Evolutionary conservation across 2,888 invertebrate genomes (phyloP), one percentile per base, ranked within the genome.

Genomic region (Acronicta aceris): DNA sequence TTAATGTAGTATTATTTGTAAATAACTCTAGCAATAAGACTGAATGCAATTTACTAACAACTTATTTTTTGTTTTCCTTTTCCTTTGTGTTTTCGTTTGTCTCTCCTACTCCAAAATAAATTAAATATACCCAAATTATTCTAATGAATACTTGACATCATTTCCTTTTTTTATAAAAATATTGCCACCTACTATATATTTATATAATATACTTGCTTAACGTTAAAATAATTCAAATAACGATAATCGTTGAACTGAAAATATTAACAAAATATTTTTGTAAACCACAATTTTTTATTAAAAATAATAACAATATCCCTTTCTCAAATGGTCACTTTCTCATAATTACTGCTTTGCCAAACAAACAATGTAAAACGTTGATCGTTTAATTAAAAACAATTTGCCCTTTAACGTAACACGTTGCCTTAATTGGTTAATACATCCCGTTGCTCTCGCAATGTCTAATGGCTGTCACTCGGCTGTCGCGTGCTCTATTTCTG

Each of bases 351-450:
- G 33, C 6, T 12, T 12, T 33, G 25, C 17, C 2, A 50, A 58
- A 54, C 17, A 43, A 2, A 12, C n/a, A 33, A 30, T 21, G 4
- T 17, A 7, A 25, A 61, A 48, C 57, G 42, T 54, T 56, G 47
- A 47, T 78, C 81, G 72, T 74, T 65, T 74, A 84, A 84, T 87
- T 87, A 86, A 83, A 79, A 75, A 60, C 79, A 84, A 87, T 86
- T 85, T 81, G 79, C 79, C 78, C 83, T 86, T 88, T 83, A 77
- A 75, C 70, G 58, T 69, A 55, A 79, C 77, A 71, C 70, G 65
- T 61, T 67, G 67, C 70, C 81, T 71, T 91, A 91, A 93, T 92
- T 89, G 89, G 82, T 84, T 88, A 90, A 90, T 89, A 81, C 87
- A 82, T 82, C 84, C 87, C 83, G 85, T 62, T 62, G 55, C 69